Evolutionary conservation across 2,888 invertebrate species (phyloP).

Genomic region (Crematogaster levior): DNA sequence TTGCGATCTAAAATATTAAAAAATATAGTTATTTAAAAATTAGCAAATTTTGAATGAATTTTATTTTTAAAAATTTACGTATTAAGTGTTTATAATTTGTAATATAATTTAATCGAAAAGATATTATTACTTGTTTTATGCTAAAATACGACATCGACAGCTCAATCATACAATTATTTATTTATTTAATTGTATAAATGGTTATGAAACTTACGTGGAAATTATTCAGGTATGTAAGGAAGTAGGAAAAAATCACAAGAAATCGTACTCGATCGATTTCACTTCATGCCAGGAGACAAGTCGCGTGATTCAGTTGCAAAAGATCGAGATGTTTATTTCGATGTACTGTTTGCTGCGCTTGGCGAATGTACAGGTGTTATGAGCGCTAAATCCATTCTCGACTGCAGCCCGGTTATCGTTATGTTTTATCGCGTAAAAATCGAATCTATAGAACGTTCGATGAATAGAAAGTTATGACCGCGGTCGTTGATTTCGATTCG

Average conservation of each 20-base stretch:
- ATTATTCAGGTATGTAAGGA: neutral
- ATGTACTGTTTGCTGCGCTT: neutral
- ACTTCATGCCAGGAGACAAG: conserved; percentile 11
- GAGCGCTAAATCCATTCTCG: neutral
- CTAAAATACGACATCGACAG: neutral
- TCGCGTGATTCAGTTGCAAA: conserved; percentile 34
- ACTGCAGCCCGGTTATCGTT: neutral
- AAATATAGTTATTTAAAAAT: neutral
- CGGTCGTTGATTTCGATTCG: neutral
- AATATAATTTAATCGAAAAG: neutral
- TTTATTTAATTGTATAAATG: neutral
- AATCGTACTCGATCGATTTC: conserved; percentile 51
- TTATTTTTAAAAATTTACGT: neutral
- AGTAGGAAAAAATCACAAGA: conserved; percentile 7
- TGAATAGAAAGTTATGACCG: conserved; percentile 39
- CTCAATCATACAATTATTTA: neutral
- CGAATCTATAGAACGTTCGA: neutral
- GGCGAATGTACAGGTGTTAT: conserved; percentile 18
- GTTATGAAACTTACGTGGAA: neutral
- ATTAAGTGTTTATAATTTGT: neutral
- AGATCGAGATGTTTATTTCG: conserved; percentile 18
- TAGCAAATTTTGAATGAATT: neutral
- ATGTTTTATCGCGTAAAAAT: conserved; percentile 26
- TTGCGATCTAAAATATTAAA: neutral
- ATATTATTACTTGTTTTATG: neutral